These are phyloP conservation scores for Anoplolepis gracilipes DNA, from an alignment of 1,140 invertebrate species.

Conservation along the genomic window DNA sequence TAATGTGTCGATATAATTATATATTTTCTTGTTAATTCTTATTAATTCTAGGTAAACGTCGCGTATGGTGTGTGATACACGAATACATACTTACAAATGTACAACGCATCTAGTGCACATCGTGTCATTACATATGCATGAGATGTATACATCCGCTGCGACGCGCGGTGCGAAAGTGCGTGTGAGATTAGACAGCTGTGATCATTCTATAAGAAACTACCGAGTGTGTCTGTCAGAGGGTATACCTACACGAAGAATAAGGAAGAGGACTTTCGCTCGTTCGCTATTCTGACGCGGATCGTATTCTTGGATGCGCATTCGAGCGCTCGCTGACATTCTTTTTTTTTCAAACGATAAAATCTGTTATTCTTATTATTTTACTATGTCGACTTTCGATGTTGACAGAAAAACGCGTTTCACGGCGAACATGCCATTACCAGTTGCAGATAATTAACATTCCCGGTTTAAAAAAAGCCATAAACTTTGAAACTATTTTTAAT, in stretches of 20 bases:
- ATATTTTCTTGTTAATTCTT: constrained; percentile 14
- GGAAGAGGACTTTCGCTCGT: constrained; percentile 60
- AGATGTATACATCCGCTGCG: neutral
- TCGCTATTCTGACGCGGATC: neutral
- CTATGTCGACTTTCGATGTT: constrained; percentile 13
- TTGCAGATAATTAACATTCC: constrained; percentile 25
- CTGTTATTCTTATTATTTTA: neutral
- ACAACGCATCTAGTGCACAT: neutral
- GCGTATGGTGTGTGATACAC: too few species aligned
- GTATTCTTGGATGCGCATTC: neutral
- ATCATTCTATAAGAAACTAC: constrained; percentile 25
- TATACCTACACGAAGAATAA: constrained; percentile 31
- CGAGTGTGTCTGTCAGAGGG: neutral
- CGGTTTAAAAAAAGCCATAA: neutral
- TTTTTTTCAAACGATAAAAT: neutral
- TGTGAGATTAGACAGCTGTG: constrained; percentile 1
- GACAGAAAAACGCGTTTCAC: neutral
- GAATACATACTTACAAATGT: constrained; percentile 11
- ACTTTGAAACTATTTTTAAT: neutral
- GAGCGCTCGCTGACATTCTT: neutral
- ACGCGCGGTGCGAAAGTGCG: constrained; percentile 48
- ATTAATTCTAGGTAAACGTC: constrained; percentile 7
- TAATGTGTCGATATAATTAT: neutral
- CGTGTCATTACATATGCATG: constrained; percentile 30
- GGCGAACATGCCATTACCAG: neutral